Conservation (phyloP, 92 coral and sea anemone genomes). For the Paramuricea clavata region DNA sequence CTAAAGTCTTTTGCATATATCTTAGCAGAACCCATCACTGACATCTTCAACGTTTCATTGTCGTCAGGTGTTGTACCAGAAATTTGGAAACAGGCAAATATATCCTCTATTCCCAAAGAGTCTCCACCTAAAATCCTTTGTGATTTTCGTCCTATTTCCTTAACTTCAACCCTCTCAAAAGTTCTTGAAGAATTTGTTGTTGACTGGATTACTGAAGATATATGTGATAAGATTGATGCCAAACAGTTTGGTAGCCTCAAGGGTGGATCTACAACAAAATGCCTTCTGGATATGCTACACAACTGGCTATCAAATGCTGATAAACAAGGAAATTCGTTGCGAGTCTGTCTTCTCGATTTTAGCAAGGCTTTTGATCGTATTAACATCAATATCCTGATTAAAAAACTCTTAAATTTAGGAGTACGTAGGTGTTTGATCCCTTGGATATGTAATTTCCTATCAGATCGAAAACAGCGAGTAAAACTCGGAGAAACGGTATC, state of each 20-base stretch:
- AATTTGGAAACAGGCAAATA: slow-evolving; percentile 14
- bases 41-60: slow-evolving; percentile 28
- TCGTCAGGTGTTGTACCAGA: slow-evolving; percentile 2
- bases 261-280: slow-evolving; percentile 25
- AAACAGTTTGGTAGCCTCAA: slow-evolving; percentile 41
- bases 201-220: slow-evolving; percentile 36
- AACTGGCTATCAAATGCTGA: slow-evolving; percentile 51
- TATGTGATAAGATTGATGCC: slow-evolving; percentile 24
- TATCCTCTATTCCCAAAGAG: slow-evolving; percentile 30
- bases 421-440: slow-evolving; percentile 15
- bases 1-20: slow-evolving; percentile 28
- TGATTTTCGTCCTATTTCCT: slow-evolving; percentile 9
- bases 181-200: slow-evolving; percentile 37
- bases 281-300: slow-evolving; percentile 60
- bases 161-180: slow-evolving; percentile 23
- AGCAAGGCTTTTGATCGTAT: slow-evolving; percentile 21
- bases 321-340: slow-evolving; percentile 32
- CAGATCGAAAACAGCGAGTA: slow-evolving; percentile 44
- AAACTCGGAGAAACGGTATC: slow-evolving; percentile 56
- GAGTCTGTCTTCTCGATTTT: slow-evolving; percentile 45
- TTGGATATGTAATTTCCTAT: slow-evolving; percentile 24
- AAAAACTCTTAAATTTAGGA: slow-evolving; percentile 11
- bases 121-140: background rate
- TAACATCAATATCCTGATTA: slow-evolving; percentile 7
- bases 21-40: slow-evolving; percentile 51